Base-by-base conservation (phyloP, 2,888 invertebrate species). In the Nipponacmea schrenckii region DNA sequence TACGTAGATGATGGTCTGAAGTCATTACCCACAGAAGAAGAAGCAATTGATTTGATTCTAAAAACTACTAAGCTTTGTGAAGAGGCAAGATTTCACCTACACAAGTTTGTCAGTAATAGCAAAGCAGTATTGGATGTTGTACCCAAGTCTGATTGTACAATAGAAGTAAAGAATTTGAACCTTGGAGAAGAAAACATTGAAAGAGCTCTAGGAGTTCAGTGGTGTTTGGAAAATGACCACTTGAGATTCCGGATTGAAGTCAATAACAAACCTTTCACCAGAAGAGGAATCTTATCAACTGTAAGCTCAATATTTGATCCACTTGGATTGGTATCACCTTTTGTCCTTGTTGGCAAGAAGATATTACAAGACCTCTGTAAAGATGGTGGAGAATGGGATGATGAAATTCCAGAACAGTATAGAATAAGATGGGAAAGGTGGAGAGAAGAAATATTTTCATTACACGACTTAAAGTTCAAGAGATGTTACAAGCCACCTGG, bases 1-100 rank as follows among this genome's bases (percentile, higher is more conserved):
- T 76, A 76, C 27, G 72, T 71, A 0, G 74, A 74, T 62, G 72
- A 74, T 50, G 72, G 72, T 27, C 45, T 76, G 65, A 74, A 68
- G 44, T 76, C 72, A 10, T 69, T 74, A 2, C 5, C 69, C 56
- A 65, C 71, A 7, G 67, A 69, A 26, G 27, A 44, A 8, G 26
- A 65, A 45, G 71, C 68, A 5, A 44, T 68, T 20, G 70, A n/a
- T 15, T n/a, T 70, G 15, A 72, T 65, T 14, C 27, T 48, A 26
- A 63, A 77, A 46, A 26, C 71, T 3, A 48, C 62, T 14, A 14
- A 63, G 14, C 24, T 69, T 17, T 70, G 70, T 62, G 12, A 31
- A 27, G 48, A 62, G 17, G 69, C 69, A 20, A 63, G 67, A 24
- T 69, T 74, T 56, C 10, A 44, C n/a, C 66, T 74, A 24, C 71